phyloP scores from a whole-genome alignment of 2,113 vertebrate species.

The Raja brachyura region DNA sequence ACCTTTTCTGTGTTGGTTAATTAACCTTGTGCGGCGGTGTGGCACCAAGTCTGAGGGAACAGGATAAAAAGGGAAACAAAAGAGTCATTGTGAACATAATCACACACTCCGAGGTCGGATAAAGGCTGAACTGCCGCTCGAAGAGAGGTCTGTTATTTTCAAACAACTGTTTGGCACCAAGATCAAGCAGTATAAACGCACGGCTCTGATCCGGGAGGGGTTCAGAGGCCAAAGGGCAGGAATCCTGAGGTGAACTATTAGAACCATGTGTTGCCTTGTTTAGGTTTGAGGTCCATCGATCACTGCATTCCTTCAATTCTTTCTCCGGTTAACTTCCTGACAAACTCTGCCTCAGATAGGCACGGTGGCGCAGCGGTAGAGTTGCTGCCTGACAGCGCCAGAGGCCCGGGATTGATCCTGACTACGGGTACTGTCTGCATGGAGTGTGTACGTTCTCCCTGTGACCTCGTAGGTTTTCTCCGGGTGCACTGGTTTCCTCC shows the following conservation, averaged over 20 bases:
- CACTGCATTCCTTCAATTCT: neutral
- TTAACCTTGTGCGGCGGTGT: neutral
- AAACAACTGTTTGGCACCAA: neutral
- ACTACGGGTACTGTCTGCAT: no score
- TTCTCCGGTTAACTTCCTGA: neutral
- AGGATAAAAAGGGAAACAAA: conserved; percentile 6
- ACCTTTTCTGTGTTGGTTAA: neutral
- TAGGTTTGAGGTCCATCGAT: neutral
- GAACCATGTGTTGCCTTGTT: neutral
- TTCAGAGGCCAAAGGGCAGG: neutral
- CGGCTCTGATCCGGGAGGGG: neutral
- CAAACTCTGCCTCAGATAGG: no score
- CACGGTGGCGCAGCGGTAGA: no score
- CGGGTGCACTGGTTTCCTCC: no score
- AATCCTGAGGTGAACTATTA: neutral
- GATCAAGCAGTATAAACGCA: neutral
- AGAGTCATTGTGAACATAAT: conserved; percentile 8
- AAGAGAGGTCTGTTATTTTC: neutral
- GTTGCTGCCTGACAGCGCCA: no score
- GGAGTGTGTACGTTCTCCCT: no score
- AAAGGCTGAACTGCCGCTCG: neutral
- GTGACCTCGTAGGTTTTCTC: no score
- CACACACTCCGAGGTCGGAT: neutral
- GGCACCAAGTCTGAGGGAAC: neutral
- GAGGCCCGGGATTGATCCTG: no score